A percentile compares a stretch with the other conserved stretches of the same genome.
phyloP scores from a whole-genome alignment of 2,888 invertebrate species.

The Perdita meconis region DNA sequence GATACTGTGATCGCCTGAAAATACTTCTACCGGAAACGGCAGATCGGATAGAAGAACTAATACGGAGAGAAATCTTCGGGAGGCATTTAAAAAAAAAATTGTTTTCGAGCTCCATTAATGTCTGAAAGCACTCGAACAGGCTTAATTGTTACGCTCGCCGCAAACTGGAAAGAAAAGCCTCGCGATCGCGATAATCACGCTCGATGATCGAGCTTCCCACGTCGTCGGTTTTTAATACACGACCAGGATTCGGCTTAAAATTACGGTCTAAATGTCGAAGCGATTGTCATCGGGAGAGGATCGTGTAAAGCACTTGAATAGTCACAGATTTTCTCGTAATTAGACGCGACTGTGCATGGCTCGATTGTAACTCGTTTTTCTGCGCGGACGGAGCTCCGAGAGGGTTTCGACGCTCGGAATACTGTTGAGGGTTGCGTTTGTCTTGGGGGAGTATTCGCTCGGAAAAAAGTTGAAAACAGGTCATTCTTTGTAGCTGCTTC shows the following conservation, averaged over 20 bases:
- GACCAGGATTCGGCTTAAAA: constrained; percentile 34
- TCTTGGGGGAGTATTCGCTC: no score
- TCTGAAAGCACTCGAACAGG: neutral
- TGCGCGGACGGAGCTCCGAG: constrained; percentile 49
- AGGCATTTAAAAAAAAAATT: neutral
- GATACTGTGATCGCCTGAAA: no score
- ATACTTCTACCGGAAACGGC: no score
- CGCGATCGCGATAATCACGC: neutral
- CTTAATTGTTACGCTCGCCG: neutral
- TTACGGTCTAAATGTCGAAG: constrained; percentile 44
- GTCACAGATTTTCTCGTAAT: constrained; percentile 35
- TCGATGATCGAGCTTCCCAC: neutral
- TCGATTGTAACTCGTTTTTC: neutral
- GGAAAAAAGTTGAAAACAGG: no score
- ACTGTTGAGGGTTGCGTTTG: neutral
- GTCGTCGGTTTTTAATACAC: neutral
- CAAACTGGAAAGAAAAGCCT: neutral
- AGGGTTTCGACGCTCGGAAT: neutral
- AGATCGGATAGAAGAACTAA: no score
- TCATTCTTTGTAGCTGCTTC: no score
- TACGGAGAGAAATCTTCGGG: no score
- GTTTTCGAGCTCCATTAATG: neutral
- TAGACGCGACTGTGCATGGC: constrained; percentile 7
- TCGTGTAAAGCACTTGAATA: constrained; percentile 74
- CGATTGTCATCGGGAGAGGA: constrained; percentile 74